Evolutionary conservation across 2,888 invertebrate genomes (phyloP), one percentile per base, ranked within the genome.

Genomic region (Nipponacmea schrenckii): DNA sequence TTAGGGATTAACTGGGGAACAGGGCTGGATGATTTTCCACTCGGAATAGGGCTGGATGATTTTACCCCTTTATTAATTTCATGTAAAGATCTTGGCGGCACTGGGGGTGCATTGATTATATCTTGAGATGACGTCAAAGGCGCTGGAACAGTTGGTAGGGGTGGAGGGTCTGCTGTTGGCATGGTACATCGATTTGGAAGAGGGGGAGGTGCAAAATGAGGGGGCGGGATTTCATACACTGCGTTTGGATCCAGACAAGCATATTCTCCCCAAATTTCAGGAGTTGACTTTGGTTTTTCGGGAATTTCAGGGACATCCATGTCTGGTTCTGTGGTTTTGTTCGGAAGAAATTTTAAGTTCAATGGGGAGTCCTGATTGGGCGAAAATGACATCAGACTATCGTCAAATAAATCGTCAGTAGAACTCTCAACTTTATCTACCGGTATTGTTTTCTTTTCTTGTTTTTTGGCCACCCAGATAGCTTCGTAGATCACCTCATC

Each of bases 381-480:
- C 20, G 24, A 24, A 20, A 56, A 20, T 24, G 56, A 56, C 39
- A 39, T 39, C 39, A 39, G 10, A 39, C 39, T 39, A 7, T 39
- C 39, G 39, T 39, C 39, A 39, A 39, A 8, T 12, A 56, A 12
- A 56, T 56, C 56, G 20, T 56, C 56, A 3, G 56, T 56, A 56
- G 56, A 56, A 56, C 56, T 56, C 14, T 56, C 56, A 10, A 12
- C 10, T 56, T 24, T 56, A 10, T 24, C 56, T 3, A 20, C 0
- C 3, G 10, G n/a, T n/a, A n/a, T n/a, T n/a, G n/a, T 5, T 39
- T 39, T 10, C 8, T 39, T 46, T 44, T 64, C 50, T 56, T 44
- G 67, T n/a, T 63, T 70, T 27, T 74, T 71, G 14, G 65, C 44
- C 10, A 64, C 73, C 79, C 78, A 78, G 2, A 78, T 77, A n/a